Evolutionary conservation across 2,888 invertebrate genomes (phyloP).

Genomic region (Galeruca laticollis): DNA sequence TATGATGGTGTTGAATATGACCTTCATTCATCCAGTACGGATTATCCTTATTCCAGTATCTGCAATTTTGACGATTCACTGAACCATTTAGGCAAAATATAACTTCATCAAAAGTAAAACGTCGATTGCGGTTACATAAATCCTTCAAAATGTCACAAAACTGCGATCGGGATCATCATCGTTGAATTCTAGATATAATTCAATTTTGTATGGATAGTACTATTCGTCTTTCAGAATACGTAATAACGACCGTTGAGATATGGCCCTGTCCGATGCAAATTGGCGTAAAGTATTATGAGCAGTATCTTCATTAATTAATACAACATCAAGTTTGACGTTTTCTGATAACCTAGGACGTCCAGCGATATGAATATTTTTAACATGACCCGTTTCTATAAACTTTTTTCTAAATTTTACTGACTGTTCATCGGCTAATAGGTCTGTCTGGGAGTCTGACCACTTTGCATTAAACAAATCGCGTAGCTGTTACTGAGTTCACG

Average conservation of each 20-base stretch:
- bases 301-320: background rate
- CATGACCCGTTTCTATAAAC: background rate
- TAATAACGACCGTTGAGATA: no score
- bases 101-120: constrained; percentile 3
- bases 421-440: background rate
- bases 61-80: background rate
- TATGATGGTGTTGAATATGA: background rate
- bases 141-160: no score
- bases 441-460: background rate
- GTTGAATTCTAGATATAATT: no score
- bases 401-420: background rate
- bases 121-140: no score
- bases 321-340: background rate
- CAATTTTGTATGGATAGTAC: constrained; percentile 3
- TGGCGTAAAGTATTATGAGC: no score
- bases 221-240: background rate
- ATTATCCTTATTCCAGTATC: background rate
- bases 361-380: background rate
- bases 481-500: no score
- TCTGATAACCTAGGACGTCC: background rate
- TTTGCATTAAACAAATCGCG: background rate
- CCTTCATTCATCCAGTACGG: background rate
- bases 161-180: no score
- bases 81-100: background rate
- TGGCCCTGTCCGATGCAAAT: no score